These are phyloP conservation scores for Lingula anatina DNA, from an alignment of 2,888 invertebrate genomes.

Conservation along the genomic window DNA sequence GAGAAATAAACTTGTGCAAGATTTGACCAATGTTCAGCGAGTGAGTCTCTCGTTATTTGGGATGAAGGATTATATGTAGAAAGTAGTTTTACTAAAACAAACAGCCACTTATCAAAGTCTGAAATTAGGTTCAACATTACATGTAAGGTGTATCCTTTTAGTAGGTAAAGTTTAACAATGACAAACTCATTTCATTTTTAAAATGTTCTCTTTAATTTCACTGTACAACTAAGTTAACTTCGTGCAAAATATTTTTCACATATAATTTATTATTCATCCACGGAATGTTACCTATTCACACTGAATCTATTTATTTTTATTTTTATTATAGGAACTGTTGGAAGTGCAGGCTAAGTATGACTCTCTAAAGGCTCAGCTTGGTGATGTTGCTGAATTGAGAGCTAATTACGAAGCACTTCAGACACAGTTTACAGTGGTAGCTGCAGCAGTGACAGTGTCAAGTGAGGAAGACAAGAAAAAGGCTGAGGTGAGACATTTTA, in stretches of 20 bases:
- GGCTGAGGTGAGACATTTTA: constrained; percentile 15
- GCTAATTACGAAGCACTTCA: constrained; percentile 28
- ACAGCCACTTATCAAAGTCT: too few relatives aligned
- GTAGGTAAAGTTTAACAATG: too few relatives aligned
- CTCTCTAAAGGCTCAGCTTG: constrained; percentile 18
- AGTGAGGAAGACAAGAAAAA: constrained; percentile 17
- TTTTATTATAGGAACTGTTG: constrained; percentile 17
- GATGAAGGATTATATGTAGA: background rate
- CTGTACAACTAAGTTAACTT: too few relatives aligned
- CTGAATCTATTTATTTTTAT: too few relatives aligned
- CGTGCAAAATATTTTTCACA: too few relatives aligned
- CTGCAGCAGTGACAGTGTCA: constrained; percentile 20
- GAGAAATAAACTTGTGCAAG: constrained; percentile 7
- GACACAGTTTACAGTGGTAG: constrained; percentile 32
- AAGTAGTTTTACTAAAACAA: background rate
- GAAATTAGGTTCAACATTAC: too few relatives aligned
- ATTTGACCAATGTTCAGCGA: constrained; percentile 8
- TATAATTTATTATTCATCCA: too few relatives aligned
- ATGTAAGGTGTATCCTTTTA: too few relatives aligned
- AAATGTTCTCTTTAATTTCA: too few relatives aligned
- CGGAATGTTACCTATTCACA: too few relatives aligned
- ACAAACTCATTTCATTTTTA: too few relatives aligned
- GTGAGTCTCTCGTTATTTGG: constrained; percentile 1
- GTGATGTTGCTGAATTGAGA: constrained; percentile 20
- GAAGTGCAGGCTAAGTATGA: constrained; percentile 36